Conservation (phyloP, 2,888 invertebrate species). For the Stenoptilia bipunctidactyla region DNA sequence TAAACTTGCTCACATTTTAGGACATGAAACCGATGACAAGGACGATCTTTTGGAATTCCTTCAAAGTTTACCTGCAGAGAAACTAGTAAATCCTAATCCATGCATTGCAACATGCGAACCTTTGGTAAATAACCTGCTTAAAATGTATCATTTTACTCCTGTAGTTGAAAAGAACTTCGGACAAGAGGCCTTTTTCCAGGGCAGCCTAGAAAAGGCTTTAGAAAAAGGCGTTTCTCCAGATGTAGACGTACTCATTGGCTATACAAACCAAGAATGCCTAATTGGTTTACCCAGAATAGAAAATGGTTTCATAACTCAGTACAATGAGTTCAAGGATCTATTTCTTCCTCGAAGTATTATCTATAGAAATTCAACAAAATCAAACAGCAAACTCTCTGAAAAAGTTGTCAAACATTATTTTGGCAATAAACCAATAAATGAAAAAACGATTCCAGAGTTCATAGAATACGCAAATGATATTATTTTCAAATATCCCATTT, state of each 20-base stretch:
- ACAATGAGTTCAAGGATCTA: conserved; percentile 25
- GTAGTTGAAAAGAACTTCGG: conserved; percentile 39
- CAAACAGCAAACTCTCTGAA: conserved; percentile 25
- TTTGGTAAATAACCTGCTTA: conserved; percentile 18
- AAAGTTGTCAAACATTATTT: conserved; percentile 31
- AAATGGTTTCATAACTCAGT: conserved; percentile 13
- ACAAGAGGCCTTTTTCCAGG: conserved; percentile 26
- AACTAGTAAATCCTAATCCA: conserved; percentile 16
- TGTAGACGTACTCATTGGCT: conserved; percentile 77
- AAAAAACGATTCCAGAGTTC: conserved; percentile 22
- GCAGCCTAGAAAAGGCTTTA: conserved; percentile 22
- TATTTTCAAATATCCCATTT: conserved; percentile 21
- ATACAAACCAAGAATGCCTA: conserved; percentile 75
- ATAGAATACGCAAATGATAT: conserved; percentile 20
- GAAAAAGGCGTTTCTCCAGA: conserved; percentile 50
- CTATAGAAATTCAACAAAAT: conserved; percentile 17
- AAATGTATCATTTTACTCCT: conserved; percentile 31
- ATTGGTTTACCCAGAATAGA: conserved; percentile 16
- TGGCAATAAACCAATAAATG: conserved; percentile 19
- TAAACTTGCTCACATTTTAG: conserved; percentile 21
- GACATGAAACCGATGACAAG: conserved; percentile 20
- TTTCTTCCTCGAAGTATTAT: conserved; percentile 30
- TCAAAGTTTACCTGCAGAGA: conserved; percentile 20
- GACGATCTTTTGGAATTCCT: conserved; percentile 23
- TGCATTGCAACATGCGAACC: conserved; percentile 26